Evolutionary conservation across 1,140 invertebrate species (phyloP).

Genomic region (Drosophila erecta): DNA sequence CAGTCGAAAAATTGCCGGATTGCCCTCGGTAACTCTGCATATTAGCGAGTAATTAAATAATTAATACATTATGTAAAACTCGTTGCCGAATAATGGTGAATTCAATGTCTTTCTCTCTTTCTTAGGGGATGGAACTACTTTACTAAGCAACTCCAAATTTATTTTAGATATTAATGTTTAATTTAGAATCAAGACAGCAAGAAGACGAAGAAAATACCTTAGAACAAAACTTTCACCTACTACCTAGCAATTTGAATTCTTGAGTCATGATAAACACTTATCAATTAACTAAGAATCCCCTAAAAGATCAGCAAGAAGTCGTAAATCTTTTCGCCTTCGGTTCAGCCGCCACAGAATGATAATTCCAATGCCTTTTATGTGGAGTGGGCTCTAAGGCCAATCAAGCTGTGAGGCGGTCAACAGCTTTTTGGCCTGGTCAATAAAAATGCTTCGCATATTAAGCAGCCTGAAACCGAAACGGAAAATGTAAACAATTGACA

Average conservation of each 20-base stretch:
- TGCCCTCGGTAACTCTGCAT: neutral
- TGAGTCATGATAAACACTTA: neutral
- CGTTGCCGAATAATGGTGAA: no score
- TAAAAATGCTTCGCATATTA: conserved; percentile 77
- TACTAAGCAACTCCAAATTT: no score
- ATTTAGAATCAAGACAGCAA: no score
- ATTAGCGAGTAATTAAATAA: conserved; percentile 3
- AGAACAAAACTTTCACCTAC: neutral
- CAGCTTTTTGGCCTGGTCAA: conserved; percentile 65
- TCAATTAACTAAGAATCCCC: conserved; percentile 8
- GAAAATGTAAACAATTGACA: conserved; percentile 78
- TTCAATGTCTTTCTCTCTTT: no score
- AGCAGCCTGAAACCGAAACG: conserved; percentile 49
- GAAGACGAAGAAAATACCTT: neutral
- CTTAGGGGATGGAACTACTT: no score
- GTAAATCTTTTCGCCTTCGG: conserved; percentile 16
- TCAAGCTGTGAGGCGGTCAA: conserved; percentile 55
- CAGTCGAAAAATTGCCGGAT: neutral
- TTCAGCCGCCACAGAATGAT: conserved; percentile 33
- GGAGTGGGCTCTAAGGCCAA: conserved; percentile 45
- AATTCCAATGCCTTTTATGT: conserved; percentile 50
- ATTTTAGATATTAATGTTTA: no score
- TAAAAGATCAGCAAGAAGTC: neutral
- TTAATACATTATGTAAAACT: neutral
- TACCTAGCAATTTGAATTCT: neutral